Conservation (phyloP, 2,888 invertebrate genomes). For the Ferdinandea cuprea region DNA sequence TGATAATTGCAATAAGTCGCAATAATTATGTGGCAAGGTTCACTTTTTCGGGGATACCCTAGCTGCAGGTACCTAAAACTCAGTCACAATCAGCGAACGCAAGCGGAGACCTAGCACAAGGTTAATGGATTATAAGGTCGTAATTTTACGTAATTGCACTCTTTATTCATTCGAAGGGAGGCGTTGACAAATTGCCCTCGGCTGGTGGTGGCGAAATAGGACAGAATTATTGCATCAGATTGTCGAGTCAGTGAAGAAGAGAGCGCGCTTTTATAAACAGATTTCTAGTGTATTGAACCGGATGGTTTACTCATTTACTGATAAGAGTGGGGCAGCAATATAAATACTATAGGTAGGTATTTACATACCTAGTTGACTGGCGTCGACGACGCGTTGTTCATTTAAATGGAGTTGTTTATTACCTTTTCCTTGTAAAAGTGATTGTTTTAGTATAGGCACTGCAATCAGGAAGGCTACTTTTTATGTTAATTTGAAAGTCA, state of each 20-base stretch:
- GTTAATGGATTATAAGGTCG: constrained; percentile 49
- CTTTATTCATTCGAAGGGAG: constrained; percentile 18
- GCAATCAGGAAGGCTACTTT: no score
- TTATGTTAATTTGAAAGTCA: no score
- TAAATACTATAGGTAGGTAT: no score
- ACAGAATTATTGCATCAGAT: constrained; percentile 53
- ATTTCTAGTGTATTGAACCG: constrained; percentile 42
- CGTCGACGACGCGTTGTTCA: no score
- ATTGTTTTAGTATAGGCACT: no score
- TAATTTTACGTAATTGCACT: constrained; percentile 52
- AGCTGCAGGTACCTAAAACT: background rate
- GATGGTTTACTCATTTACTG: background rate
- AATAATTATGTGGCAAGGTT: constrained; percentile 31
- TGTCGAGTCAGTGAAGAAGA: constrained; percentile 1
- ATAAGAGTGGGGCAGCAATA: no score
- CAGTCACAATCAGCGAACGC: constrained; percentile 27
- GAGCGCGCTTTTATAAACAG: constrained; percentile 21
- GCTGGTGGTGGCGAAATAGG: constrained; percentile 34
- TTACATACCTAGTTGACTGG: no score
- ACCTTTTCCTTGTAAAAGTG: no score
- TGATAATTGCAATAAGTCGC: constrained; percentile 6
- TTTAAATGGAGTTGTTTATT: no score
- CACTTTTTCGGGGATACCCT: background rate
- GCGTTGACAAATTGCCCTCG: constrained; percentile 39
- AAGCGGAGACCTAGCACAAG: constrained; percentile 46